Evolutionary conservation across 2,113 vertebrate genomes (phyloP).

Genomic region (Malaclemys terrapin): DNA sequence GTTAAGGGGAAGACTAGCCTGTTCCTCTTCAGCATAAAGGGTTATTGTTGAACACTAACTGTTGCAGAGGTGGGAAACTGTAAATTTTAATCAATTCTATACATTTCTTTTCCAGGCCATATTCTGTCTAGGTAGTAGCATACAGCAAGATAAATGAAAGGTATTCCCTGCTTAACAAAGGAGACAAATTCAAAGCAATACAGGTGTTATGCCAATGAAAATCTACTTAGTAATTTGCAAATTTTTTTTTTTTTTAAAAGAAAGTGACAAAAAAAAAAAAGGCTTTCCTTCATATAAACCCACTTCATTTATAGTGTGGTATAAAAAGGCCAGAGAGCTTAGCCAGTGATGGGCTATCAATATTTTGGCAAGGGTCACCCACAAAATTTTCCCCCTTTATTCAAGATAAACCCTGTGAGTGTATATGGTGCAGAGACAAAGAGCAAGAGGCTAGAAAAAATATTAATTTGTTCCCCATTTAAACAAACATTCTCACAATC

Average conservation of each 20-base stretch:
- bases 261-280: background rate
- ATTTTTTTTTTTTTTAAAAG: background rate
- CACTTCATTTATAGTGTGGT: background rate
- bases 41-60: background rate
- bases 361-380: background rate
- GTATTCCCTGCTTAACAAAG: background rate
- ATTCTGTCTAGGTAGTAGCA: rapidly evolving
- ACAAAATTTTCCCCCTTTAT: background rate
- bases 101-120: background rate
- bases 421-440: background rate
- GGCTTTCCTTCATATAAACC: background rate
- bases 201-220: background rate
- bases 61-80: background rate
- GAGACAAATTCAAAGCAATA: background rate
- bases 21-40: rapidly evolving
- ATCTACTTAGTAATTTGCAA: background rate
- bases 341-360: rapidly evolving
- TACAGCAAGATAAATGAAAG: background rate
- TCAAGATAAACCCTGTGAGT: background rate
- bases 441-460: background rate
- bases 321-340: background rate
- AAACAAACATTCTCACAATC: background rate
- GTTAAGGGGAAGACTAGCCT: background rate
- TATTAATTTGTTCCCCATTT: background rate
- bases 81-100: background rate